A percentile compares a stretch with the other conserved stretches of the same genome.
Evolutionary conservation across 2,113 vertebrate species (phyloP).

Genomic region (Pterophyllum scalare): DNA sequence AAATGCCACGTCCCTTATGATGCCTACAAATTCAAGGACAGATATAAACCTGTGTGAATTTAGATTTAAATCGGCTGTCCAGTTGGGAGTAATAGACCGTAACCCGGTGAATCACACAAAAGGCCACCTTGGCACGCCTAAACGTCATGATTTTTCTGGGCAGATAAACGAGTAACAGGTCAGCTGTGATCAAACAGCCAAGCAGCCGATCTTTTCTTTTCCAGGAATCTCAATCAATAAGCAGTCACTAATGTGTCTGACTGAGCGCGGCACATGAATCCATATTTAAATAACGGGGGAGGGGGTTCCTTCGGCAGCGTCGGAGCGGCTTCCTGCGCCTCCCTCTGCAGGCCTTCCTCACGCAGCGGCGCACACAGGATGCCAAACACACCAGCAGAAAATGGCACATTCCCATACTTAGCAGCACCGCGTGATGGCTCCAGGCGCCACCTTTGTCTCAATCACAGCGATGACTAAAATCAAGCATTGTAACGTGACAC

Average conservation of each 20-base stretch:
- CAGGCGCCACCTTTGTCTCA: conserved; percentile 82
- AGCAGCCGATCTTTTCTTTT: conserved; percentile 71
- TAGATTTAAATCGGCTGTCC: neutral
- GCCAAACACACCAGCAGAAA: conserved; percentile 74
- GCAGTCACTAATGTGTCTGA: conserved; percentile 77
- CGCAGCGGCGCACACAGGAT: conserved; percentile 44
- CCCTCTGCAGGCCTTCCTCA: conserved; percentile 1
- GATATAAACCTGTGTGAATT: too few species aligned
- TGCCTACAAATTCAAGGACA: too few species aligned
- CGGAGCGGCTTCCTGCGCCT: conserved; percentile 4
- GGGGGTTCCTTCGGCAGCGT: conserved; percentile 11
- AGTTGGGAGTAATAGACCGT: neutral
- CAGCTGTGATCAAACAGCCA: conserved; percentile 72
- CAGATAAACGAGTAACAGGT: conserved; percentile 72
- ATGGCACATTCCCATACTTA: conserved; percentile 76
- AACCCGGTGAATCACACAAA: neutral
- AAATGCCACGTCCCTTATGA: too few species aligned
- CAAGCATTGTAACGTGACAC: conserved; percentile 80
- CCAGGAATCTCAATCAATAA: conserved; percentile 78
- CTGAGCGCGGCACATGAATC: conserved; percentile 65
- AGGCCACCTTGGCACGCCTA: neutral
- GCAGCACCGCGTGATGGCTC: conserved; percentile 70
- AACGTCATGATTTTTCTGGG: neutral
- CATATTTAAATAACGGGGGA: conserved; percentile 76
- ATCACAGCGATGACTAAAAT: conserved; percentile 80